Percentiles rank a stretch among this genome's conserved stretches.
These are phyloP conservation scores for Macrosteles quadrilineatus DNA, from an alignment of 1,140 invertebrate genomes.

Conservation along the genomic window DNA sequence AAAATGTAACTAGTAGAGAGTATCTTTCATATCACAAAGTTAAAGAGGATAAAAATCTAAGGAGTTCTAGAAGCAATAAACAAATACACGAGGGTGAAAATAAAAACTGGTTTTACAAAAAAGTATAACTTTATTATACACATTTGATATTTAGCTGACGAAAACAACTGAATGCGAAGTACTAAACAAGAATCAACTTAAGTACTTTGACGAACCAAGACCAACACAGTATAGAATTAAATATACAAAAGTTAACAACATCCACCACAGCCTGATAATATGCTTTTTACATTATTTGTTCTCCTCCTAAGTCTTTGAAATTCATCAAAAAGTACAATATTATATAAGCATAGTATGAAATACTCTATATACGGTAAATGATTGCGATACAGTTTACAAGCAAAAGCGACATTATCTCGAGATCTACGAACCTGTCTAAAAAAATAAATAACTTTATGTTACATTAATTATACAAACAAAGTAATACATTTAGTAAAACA, in stretches of 20 bases:
- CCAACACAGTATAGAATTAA: constrained; percentile 20
- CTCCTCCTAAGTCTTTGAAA: constrained; percentile 9
- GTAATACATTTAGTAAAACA: too few species aligned
- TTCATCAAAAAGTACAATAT: neutral
- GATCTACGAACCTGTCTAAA: neutral
- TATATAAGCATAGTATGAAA: constrained; percentile 15
- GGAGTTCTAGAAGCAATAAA: too few species aligned
- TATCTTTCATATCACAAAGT: too few species aligned
- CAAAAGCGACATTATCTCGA: constrained; percentile 3
- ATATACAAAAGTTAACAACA: constrained; percentile 12
- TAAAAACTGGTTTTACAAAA: neutral
- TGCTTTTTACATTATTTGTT: constrained; percentile 20
- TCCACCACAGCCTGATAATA: constrained; percentile 25
- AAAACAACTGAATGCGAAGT: constrained; percentile 12
- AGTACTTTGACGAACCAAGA: constrained; percentile 16
- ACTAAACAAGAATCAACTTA: neutral
- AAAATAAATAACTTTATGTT: constrained; percentile 8
- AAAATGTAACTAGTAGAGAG: too few species aligned
- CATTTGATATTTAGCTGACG: constrained; percentile 21
- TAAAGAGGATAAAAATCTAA: too few species aligned
- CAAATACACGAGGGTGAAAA: neutral
- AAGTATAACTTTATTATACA: constrained; percentile 26
- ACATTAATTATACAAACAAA: too few species aligned
- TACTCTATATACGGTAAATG: constrained; percentile 10
- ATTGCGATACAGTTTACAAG: constrained; percentile 7